Evolutionary conservation across 2,888 invertebrate genomes (phyloP), one percentile per base, ranked within the genome.

Genomic region (Nysson spinosus): DNA sequence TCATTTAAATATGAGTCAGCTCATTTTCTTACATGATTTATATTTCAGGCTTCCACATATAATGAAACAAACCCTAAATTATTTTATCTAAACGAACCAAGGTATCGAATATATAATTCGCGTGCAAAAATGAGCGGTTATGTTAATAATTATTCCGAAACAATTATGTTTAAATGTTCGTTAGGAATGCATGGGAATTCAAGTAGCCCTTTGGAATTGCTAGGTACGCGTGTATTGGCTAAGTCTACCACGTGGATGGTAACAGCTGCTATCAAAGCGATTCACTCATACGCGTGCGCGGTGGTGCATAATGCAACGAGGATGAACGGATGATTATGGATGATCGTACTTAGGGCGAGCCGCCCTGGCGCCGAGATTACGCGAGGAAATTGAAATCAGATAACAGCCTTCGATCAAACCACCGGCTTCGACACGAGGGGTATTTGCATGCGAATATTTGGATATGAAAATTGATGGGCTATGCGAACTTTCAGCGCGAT

Each of bases 341-440:
- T 70, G 55, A 67, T 71, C 70, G 65, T 77, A 78, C 71, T 78
- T 79, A 70, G 30, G 56, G 55, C 55, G 56, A 60, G 50, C 63
- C 69, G 64, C 65, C 57, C 52, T 64, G 74, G 72, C 64, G 73
- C 67, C 67, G 56, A 71, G 73, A 80, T 81, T 82, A 76, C 69
- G 40, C 63, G 72, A 73, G 72, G 73, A 80, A 82, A 82, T 82
- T 82, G 82, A 82, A 82, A 82, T 82, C 80, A 75, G 81, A 82
- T 82, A 80, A 72, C 78, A 75, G 75, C 57, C 54, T 63, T 51
- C 43, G 54, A 54, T 46, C 51, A 50, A 65, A 74, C 63, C 58
- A 9, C 30, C 60, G 61, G 50, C 44, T 35, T 58, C 44, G 22
- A 4, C 20, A 19, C 4, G 14, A 1, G n/a, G 4, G 16, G 1